phyloP scores from a whole-genome alignment of 2,888 invertebrate genomes.

The Zhuqinia jingwanae region DNA sequence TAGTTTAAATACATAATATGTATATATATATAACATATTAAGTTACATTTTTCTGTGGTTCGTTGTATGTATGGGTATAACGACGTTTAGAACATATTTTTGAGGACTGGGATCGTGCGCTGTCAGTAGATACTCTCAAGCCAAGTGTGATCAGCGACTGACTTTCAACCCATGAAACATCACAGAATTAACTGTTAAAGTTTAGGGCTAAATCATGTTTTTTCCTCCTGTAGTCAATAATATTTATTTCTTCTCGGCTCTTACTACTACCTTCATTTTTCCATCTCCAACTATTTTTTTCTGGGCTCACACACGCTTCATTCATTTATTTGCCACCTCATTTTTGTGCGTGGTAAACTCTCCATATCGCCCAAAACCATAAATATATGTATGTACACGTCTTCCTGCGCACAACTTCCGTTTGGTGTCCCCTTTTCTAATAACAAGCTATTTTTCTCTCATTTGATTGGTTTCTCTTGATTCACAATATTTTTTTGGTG shows the following conservation, averaged over 20 bases:
- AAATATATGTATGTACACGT: not conserved
- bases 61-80: not conserved
- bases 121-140: too few species aligned
- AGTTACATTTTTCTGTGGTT: not conserved
- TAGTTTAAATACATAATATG: too few species aligned
- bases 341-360: not conserved
- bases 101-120: too few species aligned
- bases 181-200: too few species aligned
- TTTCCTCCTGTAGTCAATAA: too few species aligned
- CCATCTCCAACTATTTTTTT: not conserved
- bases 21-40: too few species aligned
- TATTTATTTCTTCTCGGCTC: too few species aligned
- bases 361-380: too few species aligned
- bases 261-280: not conserved
- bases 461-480: slow-evolving; percentile 46
- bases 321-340: not conserved
- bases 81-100: too few species aligned
- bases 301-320: not conserved
- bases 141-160: too few species aligned
- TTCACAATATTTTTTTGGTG: not conserved
- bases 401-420: not conserved
- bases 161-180: too few species aligned
- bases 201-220: too few species aligned
- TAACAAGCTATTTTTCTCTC: slow-evolving; percentile 30
- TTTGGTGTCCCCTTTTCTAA: not conserved